phyloP scores from a whole-genome alignment of 2,888 invertebrate species.

The Drosophila emarginata region DNA sequence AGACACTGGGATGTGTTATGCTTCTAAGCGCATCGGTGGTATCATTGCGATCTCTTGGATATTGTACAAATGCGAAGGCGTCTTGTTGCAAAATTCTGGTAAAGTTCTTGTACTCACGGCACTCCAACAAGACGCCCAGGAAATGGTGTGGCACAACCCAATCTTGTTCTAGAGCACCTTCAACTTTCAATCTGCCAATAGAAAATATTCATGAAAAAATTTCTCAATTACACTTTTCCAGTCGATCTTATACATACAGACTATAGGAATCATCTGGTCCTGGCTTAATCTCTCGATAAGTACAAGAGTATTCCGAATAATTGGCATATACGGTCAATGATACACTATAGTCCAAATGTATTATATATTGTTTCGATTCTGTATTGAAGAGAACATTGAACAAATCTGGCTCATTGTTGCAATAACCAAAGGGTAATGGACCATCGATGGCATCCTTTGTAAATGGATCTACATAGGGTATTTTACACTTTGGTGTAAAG shows the following conservation, averaged over 20 bases:
- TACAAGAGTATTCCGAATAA: neutral
- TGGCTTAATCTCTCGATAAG: neutral
- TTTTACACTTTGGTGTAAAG: constrained; percentile 26
- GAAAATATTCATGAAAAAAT: neutral
- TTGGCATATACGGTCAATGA: neutral
- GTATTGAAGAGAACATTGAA: constrained; percentile 36
- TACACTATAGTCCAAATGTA: constrained; percentile 17
- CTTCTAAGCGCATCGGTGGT: neutral
- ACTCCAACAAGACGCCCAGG: constrained; percentile 43
- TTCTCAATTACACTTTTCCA: neutral
- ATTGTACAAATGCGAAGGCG: constrained; percentile 84
- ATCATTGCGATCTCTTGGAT: neutral
- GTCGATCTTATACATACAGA: constrained; percentile 25
- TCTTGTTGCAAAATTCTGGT: constrained; percentile 69
- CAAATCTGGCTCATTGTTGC: constrained; percentile 27
- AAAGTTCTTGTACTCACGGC: constrained; percentile 33
- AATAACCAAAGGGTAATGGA: neutral
- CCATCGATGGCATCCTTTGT: neutral
- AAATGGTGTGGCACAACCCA: constrained; percentile 15
- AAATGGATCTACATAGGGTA: constrained; percentile 30
- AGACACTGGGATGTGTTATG: constrained; percentile 84
- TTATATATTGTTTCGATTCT: constrained; percentile 19
- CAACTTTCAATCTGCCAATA: neutral
- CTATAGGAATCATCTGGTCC: constrained; percentile 3
- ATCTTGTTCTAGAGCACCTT: neutral